Conservation (phyloP, 2,797 vertebrate species). For the Lateolabrax maculatus region DNA sequence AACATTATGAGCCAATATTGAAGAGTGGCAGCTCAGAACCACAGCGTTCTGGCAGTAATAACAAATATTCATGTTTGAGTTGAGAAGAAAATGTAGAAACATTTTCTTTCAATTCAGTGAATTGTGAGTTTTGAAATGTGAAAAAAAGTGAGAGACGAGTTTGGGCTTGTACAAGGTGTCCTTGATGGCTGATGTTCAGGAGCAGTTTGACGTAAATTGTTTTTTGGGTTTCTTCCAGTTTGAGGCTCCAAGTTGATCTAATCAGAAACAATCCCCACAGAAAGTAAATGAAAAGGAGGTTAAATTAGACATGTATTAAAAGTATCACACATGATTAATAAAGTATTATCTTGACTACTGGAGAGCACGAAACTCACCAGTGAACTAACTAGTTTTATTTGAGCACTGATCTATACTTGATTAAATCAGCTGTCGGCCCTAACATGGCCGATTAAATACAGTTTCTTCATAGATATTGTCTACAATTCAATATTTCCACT, state of each 20-base stretch:
- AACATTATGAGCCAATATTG: background rate
- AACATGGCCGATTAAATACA: background rate
- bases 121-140: no score
- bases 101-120: background rate
- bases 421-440: background rate
- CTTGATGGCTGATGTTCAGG: background rate
- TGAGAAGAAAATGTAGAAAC: slow-evolving; percentile 9
- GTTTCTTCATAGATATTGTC: background rate
- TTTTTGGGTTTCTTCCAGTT: background rate
- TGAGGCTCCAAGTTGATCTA: background rate
- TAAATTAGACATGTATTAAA: background rate
- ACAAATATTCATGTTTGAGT: slow-evolving; percentile 3
- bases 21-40: slow-evolving; percentile 16
- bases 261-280: background rate
- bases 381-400: background rate
- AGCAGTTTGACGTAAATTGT: slow-evolving; percentile 7
- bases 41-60: background rate
- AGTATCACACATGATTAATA: background rate
- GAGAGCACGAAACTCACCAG: no score
- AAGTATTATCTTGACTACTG: background rate
- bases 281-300: background rate
- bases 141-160: background rate
- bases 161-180: background rate
- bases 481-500: background rate
- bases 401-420: background rate